Conservation (phyloP, 2,888 invertebrate species). For the Cetonia aurata region DNA sequence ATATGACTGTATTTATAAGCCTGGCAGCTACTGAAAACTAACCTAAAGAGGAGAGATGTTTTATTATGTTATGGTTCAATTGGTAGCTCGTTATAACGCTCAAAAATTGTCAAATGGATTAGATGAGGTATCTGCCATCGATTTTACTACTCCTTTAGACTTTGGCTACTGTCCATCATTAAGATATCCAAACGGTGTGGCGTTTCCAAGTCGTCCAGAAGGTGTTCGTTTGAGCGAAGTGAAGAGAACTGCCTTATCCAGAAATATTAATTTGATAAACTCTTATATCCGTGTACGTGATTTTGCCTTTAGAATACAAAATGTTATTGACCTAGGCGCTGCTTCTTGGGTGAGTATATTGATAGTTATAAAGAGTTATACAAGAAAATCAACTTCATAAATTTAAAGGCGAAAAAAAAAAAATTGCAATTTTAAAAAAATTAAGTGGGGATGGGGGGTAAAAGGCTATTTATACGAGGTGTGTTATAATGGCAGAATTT, state of each 20-base stretch:
- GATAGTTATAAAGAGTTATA: neutral
- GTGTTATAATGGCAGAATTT: too few species aligned
- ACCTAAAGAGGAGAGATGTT: slow-evolving; percentile 72
- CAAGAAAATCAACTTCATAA: too few species aligned
- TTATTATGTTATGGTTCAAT: slow-evolving; percentile 76
- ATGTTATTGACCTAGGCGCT: slow-evolving; percentile 73
- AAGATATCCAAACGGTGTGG: slow-evolving; percentile 74
- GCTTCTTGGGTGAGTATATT: slow-evolving; percentile 58
- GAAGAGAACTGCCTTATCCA: slow-evolving; percentile 53
- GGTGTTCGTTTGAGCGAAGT: slow-evolving; percentile 58
- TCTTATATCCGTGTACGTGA: slow-evolving; percentile 67
- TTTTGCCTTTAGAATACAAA: slow-evolving; percentile 71
- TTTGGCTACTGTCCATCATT: slow-evolving; percentile 76
- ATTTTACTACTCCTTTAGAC: slow-evolving; percentile 69
- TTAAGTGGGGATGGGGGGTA: too few species aligned
- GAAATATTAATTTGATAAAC: slow-evolving; percentile 63
- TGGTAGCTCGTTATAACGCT: slow-evolving; percentile 80
- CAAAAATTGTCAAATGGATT: slow-evolving; percentile 80
- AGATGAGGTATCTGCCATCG: slow-evolving; percentile 73
- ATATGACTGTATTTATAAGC: too few species aligned
- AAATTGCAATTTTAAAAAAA: too few species aligned
- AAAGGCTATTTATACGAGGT: too few species aligned
- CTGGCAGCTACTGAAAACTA: too few species aligned
- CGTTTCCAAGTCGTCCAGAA: slow-evolving; percentile 74
- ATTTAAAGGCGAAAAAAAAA: too few species aligned